These are phyloP conservation scores for Vanessa cardui DNA, from an alignment of 2,888 invertebrate species.

Conservation along the genomic window DNA sequence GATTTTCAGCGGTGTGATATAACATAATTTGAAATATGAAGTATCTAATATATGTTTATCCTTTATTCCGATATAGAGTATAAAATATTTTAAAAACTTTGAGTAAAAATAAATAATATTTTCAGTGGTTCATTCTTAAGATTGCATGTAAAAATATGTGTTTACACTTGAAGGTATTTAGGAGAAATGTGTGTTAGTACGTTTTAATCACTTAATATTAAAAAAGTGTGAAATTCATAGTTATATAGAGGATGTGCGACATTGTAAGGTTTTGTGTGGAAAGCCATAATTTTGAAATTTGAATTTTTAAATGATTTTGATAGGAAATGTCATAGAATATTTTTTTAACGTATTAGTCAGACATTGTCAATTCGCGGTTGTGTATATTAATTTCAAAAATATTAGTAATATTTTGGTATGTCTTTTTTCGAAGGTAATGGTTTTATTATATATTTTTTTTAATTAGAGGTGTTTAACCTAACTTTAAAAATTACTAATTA, in stretches of 20 bases:
- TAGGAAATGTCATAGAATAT: conserved; percentile 25
- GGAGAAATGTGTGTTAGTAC: conserved; percentile 57
- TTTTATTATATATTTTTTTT: conserved; percentile 11
- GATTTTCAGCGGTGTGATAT: too few relatives aligned
- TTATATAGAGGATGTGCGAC: conserved; percentile 43
- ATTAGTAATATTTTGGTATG: conserved; percentile 16
- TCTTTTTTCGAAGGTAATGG: conserved; percentile 26
- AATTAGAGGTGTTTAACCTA: background rate
- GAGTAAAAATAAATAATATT: background rate
- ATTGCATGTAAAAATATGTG: conserved; percentile 64
- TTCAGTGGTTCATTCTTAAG: conserved; percentile 57
- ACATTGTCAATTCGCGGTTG: conserved; percentile 38
- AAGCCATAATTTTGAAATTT: background rate
- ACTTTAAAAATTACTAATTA: conserved; percentile 23
- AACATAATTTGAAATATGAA: too few relatives aligned
- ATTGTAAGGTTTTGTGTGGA: background rate
- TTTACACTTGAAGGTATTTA: conserved; percentile 56
- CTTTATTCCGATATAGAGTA: too few relatives aligned
- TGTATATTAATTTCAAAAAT: conserved; percentile 22
- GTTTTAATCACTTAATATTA: conserved; percentile 8
- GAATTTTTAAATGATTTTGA: background rate
- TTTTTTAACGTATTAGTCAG: conserved; percentile 24
- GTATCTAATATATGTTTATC: too few relatives aligned
- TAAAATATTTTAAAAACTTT: too few relatives aligned
- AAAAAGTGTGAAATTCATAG: conserved; percentile 19